phyloP scores from a whole-genome alignment of 2,113 vertebrate species.

The Cyprinodon brontotheroides region DNA sequence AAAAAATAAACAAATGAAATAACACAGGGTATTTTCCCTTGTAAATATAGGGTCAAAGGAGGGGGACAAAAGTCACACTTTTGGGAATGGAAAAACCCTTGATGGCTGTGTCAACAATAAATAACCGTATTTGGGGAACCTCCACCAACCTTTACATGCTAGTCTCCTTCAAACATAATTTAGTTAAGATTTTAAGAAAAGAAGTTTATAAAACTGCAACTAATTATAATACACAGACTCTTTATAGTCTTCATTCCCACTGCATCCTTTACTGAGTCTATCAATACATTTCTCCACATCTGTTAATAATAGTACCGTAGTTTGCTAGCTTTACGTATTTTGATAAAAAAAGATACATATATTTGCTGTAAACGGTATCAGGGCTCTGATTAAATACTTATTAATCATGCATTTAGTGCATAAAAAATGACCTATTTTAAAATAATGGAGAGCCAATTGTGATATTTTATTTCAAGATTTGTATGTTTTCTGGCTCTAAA shows the following conservation, averaged over 20 bases:
- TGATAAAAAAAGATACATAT: background rate
- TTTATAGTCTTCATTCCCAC: background rate
- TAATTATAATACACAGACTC: background rate
- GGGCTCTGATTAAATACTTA: background rate
- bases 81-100: background rate
- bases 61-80: background rate
- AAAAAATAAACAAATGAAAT: too few relatives aligned
- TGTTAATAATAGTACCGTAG: background rate
- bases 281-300: background rate
- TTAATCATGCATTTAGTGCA: background rate
- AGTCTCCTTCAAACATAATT: background rate
- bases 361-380: background rate
- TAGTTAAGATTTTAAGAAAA: background rate
- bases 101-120: background rate
- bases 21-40: too few relatives aligned
- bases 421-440: background rate
- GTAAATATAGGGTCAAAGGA: too few relatives aligned
- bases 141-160: background rate
- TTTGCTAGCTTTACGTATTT: background rate
- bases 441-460: background rate
- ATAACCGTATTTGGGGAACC: background rate
- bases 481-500: background rate
- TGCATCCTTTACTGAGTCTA: background rate
- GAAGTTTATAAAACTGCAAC: background rate
- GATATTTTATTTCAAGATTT: background rate